Evolutionary conservation across 2,888 invertebrate species (phyloP).

Genomic region (Phyto melanocephala): DNA sequence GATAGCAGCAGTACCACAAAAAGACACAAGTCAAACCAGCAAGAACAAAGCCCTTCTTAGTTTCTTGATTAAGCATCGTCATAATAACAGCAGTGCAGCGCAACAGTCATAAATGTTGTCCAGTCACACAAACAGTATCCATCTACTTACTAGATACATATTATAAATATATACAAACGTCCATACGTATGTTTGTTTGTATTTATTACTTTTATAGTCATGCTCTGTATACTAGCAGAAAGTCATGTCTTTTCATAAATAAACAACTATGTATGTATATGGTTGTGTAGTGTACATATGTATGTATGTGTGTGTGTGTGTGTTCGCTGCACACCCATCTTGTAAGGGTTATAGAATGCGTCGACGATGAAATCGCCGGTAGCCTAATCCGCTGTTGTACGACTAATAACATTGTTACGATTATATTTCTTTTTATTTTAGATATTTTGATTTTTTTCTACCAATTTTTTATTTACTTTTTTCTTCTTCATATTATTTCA

Average conservation of each 20-base stretch:
- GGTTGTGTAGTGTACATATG: neutral
- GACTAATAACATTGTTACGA: conserved; percentile 79
- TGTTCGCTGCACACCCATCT: conserved; percentile 31
- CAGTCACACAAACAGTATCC: conserved; percentile 3
- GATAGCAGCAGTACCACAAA: neutral
- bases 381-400: conserved; percentile 79
- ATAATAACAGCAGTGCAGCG: conserved; percentile 39
- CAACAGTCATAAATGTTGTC: conserved; percentile 52
- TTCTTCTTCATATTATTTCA: conserved; percentile 27
- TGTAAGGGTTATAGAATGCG: conserved; percentile 42
- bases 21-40: neutral
- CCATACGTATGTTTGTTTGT: neutral
- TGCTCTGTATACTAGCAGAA: too few species aligned
- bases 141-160: neutral
- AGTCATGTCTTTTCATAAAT: too few species aligned
- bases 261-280: too few species aligned
- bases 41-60: conserved; percentile 48
- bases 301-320: neutral
- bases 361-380: conserved; percentile 74
- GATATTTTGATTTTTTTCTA: conserved; percentile 53
- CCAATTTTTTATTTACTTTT: conserved; percentile 40
- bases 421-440: conserved; percentile 71
- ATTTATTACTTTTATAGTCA: too few species aligned
- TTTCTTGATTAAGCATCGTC: conserved; percentile 61
- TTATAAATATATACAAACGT: neutral